A percentile compares a stretch with the other conserved stretches of the same genome.
Evolutionary conservation across 2,797 vertebrate species (phyloP).

Genomic region (Acridotheres tristis): DNA sequence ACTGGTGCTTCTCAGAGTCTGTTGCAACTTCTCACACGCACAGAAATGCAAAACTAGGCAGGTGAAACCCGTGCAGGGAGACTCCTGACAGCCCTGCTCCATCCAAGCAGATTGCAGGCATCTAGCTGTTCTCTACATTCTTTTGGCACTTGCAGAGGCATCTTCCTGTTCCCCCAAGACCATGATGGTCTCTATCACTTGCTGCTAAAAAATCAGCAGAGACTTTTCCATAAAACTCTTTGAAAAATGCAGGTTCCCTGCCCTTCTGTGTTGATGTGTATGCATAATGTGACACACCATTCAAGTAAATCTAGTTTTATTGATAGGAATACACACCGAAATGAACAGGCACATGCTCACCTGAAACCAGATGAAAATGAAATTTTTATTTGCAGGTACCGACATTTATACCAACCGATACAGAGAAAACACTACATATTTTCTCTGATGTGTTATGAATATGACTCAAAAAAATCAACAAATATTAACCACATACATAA

Average conservation of each 20-base stretch:
- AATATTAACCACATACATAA: not conserved
- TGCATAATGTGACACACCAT: not conserved
- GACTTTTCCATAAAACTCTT: not conserved
- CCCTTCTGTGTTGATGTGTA: not conserved
- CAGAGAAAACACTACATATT: not conserved
- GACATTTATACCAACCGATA: not conserved
- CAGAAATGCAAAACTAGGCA: not conserved
- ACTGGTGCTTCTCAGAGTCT: not conserved
- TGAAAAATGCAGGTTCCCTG: slow-evolving; percentile 28
- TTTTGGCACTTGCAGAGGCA: not conserved
- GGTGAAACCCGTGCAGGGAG: not conserved
- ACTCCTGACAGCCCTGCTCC: not conserved
- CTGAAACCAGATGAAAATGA: not conserved
- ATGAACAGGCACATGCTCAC: not conserved
- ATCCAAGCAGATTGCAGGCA: not conserved
- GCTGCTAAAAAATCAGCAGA: not conserved
- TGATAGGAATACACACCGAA: not conserved
- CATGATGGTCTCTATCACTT: accelerated
- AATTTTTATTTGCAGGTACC: not conserved
- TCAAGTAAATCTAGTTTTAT: not conserved
- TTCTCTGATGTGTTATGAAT: not conserved
- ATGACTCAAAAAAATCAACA: not conserved
- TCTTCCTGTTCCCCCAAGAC: not conserved
- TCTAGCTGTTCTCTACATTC: accelerated
- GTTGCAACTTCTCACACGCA: not conserved